Evolutionary conservation across 2,797 vertebrate genomes (phyloP), one percentile per base, ranked within the genome.

Genomic region (Microcaecilia unicolor): DNA sequence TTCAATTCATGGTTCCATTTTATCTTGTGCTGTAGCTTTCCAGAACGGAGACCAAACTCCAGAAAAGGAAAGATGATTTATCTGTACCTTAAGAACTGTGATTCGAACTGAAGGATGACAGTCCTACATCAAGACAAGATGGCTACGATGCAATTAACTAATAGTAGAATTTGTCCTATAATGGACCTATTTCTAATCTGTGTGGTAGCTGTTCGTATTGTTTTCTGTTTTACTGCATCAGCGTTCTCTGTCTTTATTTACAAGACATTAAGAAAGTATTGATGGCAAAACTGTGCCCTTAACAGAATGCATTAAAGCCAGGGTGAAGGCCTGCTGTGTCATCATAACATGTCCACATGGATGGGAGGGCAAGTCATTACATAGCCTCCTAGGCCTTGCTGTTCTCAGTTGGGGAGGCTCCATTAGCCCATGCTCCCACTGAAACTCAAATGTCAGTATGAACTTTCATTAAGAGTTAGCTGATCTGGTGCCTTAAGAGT

Each of bases 371-470:
- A 34, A 34, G 36, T 47, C 44, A 34, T 39, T 34, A 40, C 26
- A 21, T 22, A 30, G 34, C 16, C 22, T 22, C 30, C 33, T 44
- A 16, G 36, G 2, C 14, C 41, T 23, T n/a, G 23, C 41, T 48
- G 44, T 1, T 42, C 47, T 11, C 54, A 16, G 48, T 0, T 2
- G 31, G 21, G 22, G 26, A 6, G 3, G 9, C 18, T 43, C 58
- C 54, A 63, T 65, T 59, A 48, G 44, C 45, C 6, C 7, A 1
- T 15, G 27, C 31, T 25, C 0, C 6, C 28, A 33, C 13, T 31
- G 25, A 32, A 45, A 39, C 51, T 3, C 26, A 52, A 58, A 43
- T 23, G 29, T 34, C 44, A 48, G 28, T 6, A 27, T 64, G 59
- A 44, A 44, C 59, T 64, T 55, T 54, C 38, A 4, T 20, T 28